phyloP scores from a whole-genome alignment of 2,113 vertebrate species.

The Oryzias melastigma region DNA sequence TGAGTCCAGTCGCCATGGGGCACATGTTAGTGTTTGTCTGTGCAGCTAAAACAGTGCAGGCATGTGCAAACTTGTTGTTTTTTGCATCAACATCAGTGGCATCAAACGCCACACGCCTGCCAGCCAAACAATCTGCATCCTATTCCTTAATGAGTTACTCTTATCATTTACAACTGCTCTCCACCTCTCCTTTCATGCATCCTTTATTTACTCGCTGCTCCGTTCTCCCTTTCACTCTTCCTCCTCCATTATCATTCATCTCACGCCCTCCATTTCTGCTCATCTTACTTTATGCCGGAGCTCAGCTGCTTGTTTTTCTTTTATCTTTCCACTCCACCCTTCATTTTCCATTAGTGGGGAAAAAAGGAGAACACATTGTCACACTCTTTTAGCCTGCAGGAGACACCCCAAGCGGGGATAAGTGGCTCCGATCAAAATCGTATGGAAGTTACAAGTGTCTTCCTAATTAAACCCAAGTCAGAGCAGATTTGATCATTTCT shows the following conservation, averaged over 20 bases:
- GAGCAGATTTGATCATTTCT: slow-evolving; percentile 2
- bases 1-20: slow-evolving; percentile 50
- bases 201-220: slow-evolving; percentile 54
- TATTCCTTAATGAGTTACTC: slow-evolving; percentile 63
- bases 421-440: slow-evolving; percentile 12
- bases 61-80: slow-evolving; percentile 18
- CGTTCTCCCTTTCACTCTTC: slow-evolving; percentile 42
- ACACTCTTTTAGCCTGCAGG: slow-evolving; percentile 12
- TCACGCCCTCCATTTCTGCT: slow-evolving; percentile 30
- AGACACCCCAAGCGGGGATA: slow-evolving; percentile 16
- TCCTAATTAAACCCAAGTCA: neutral
- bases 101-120: slow-evolving; percentile 54
- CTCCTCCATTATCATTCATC: slow-evolving; percentile 54
- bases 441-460: slow-evolving; percentile 6
- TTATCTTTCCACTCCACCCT: slow-evolving; percentile 18
- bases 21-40: slow-evolving; percentile 13
- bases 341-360: slow-evolving; percentile 12
- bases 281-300: slow-evolving; percentile 32
- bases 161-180: slow-evolving; percentile 38
- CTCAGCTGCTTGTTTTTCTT: slow-evolving; percentile 21
- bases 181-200: slow-evolving; percentile 48
- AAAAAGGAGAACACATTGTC: slow-evolving; percentile 31
- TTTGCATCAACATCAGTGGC: slow-evolving; percentile 9
- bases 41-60: slow-evolving; percentile 6
- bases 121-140: slow-evolving; percentile 64